Conservation (phyloP, 1,140 invertebrate species). For the Trypoxylus dichotomus region DNA sequence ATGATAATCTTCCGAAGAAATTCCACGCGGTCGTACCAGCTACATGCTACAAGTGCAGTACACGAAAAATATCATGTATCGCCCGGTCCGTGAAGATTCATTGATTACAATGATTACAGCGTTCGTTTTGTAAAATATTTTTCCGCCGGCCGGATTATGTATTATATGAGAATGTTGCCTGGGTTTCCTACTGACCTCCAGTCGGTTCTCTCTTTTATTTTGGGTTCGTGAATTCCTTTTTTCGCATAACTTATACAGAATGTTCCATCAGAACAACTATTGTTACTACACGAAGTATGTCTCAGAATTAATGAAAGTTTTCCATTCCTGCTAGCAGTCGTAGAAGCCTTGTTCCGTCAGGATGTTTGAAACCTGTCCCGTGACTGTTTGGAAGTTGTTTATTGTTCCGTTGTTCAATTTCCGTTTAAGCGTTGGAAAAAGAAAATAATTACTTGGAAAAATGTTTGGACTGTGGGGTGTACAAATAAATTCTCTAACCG, state of each 20-base stretch:
- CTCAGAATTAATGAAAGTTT: too few species aligned
- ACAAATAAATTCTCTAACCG: too few species aligned
- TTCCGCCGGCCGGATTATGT: background rate
- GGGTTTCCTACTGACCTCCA: conserved; percentile 18
- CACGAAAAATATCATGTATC: background rate
- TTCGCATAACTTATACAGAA: background rate
- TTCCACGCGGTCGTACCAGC: background rate
- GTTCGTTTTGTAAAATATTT: conserved; percentile 17
- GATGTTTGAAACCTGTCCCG: too few species aligned
- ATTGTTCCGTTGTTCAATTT: too few species aligned
- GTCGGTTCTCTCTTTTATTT: background rate
- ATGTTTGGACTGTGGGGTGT: too few species aligned
- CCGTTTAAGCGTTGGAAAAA: too few species aligned
- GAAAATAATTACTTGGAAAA: too few species aligned
- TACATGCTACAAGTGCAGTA: background rate
- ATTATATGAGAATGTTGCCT: background rate
- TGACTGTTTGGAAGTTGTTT: too few species aligned
- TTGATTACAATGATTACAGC: conserved; percentile 24
- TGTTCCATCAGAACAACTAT: too few species aligned
- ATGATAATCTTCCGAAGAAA: conserved; percentile 10
- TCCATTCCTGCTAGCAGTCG: too few species aligned
- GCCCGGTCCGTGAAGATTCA: background rate
- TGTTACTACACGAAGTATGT: too few species aligned
- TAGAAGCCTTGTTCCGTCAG: too few species aligned
- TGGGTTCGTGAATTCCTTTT: background rate